Evolutionary conservation across 2,888 invertebrate genomes (phyloP).

Genomic region (Protodeltote pygarga): DNA sequence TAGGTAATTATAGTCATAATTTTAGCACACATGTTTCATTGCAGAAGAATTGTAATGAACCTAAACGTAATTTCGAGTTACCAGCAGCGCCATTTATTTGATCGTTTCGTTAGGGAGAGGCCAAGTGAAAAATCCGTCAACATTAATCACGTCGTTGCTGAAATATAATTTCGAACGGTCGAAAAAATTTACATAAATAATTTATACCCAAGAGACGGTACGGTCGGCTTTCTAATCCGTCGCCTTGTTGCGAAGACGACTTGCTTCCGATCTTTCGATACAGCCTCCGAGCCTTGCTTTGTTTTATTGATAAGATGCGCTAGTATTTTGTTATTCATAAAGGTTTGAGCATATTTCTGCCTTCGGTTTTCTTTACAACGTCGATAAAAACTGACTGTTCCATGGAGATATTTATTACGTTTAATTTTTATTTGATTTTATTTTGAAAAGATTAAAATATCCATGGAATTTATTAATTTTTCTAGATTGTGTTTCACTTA

Average conservation of each 20-base stretch:
- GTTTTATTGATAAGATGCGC: slow-evolving; percentile 43
- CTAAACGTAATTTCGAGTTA: slow-evolving; percentile 61
- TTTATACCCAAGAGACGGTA: slow-evolving; percentile 77
- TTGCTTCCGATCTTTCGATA: slow-evolving; percentile 57
- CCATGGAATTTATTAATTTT: too few relatives aligned
- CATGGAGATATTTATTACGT: neutral
- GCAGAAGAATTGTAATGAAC: slow-evolving; percentile 70
- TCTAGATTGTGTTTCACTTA: too few relatives aligned
- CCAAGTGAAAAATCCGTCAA: slow-evolving; percentile 81
- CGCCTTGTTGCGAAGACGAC: slow-evolving; percentile 56
- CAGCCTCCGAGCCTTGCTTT: slow-evolving; percentile 49
- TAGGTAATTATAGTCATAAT: too few relatives aligned
- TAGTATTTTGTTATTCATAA: slow-evolving; percentile 37
- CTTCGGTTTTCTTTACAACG: slow-evolving; percentile 22
- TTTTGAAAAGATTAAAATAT: too few relatives aligned
- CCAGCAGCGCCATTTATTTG: slow-evolving; percentile 77
- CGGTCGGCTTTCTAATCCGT: slow-evolving; percentile 65
- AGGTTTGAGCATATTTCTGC: slow-evolving; percentile 22
- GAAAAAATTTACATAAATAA: slow-evolving; percentile 85
- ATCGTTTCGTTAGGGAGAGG: slow-evolving; percentile 75
- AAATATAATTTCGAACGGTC: slow-evolving; percentile 81
- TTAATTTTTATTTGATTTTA: too few relatives aligned
- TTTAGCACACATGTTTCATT: slow-evolving; percentile 60
- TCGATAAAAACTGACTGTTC: slow-evolving; percentile 16
- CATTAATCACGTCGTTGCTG: slow-evolving; percentile 82